Evolutionary conservation across 2,888 invertebrate species (phyloP).

Genomic region (Nomada flava): DNA sequence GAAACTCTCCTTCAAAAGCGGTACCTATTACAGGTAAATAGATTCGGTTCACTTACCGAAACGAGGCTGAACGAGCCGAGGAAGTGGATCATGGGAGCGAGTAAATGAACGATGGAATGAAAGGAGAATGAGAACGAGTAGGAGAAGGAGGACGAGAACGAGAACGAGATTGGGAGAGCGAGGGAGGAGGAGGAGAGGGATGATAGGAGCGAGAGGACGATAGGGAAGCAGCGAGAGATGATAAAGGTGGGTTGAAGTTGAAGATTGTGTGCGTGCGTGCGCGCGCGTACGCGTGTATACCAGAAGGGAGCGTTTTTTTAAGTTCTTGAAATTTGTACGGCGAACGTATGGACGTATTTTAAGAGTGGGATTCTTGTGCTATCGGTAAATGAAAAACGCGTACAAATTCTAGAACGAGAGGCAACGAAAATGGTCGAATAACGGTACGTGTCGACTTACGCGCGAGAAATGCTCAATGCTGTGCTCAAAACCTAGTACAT

Average conservation of each 20-base stretch:
- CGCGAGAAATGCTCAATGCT: conserved; percentile 56
- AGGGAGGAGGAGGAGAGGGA: background rate
- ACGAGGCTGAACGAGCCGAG: conserved; percentile 7
- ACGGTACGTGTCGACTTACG: conserved; percentile 57
- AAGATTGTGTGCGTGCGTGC: too few relatives aligned
- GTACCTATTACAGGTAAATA: conserved; percentile 83
- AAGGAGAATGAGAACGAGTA: background rate
- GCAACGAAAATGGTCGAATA: conserved; percentile 55
- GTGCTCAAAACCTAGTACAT: conserved; percentile 49
- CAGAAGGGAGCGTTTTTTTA: background rate
- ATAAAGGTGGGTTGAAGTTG: too few relatives aligned
- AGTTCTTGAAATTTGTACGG: conserved; percentile 8
- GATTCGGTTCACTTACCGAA: conserved; percentile 1
- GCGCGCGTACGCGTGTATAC: background rate
- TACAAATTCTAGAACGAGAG: conserved; percentile 48
- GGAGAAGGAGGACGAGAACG: background rate
- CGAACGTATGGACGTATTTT: conserved; percentile 12
- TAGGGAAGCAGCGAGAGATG: background rate
- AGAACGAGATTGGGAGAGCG: background rate
- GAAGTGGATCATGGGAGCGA: background rate
- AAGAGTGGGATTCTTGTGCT: conserved; percentile 13
- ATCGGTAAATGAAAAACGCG: conserved; percentile 52
- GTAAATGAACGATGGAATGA: background rate
- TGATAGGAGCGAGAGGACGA: background rate
- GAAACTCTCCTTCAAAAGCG: conserved; percentile 87